phyloP scores from a whole-genome alignment of 2,113 vertebrate species.

The Actenoides lindsayi region DNA sequence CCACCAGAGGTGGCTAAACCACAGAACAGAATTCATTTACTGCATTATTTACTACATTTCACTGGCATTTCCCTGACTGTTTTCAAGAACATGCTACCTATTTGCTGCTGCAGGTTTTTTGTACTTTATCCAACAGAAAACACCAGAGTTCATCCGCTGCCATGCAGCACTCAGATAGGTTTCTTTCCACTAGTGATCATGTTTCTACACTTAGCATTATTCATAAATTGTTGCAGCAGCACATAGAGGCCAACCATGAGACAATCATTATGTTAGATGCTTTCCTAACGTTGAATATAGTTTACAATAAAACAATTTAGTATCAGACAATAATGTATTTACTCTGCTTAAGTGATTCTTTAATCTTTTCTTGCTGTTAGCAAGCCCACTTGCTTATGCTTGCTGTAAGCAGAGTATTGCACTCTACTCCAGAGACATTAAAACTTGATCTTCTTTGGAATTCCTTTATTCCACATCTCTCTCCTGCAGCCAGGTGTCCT shows the following conservation, averaged over 20 bases:
- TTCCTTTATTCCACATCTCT: background rate
- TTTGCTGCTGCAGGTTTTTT: background rate
- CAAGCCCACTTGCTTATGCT: background rate
- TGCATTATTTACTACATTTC: background rate
- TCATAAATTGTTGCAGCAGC: background rate
- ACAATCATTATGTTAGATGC: background rate
- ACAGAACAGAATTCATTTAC: background rate
- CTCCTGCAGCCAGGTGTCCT: background rate
- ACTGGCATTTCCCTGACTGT: background rate
- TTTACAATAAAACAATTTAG: background rate
- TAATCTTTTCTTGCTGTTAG: background rate
- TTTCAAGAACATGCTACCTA: background rate
- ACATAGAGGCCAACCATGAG: background rate
- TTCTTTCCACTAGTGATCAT: background rate
- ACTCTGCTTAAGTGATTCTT: background rate
- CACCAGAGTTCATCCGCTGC: background rate
- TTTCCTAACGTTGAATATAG: background rate
- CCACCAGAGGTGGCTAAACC: background rate
- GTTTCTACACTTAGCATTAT: background rate
- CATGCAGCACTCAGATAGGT: background rate
- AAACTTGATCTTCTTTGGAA: background rate
- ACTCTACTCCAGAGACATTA: background rate
- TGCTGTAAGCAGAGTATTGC: background rate
- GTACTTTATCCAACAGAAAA: background rate
- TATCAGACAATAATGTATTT: background rate